Base-by-base conservation (phyloP, 2,113 vertebrate species). In the Alethe castanea region DNA sequence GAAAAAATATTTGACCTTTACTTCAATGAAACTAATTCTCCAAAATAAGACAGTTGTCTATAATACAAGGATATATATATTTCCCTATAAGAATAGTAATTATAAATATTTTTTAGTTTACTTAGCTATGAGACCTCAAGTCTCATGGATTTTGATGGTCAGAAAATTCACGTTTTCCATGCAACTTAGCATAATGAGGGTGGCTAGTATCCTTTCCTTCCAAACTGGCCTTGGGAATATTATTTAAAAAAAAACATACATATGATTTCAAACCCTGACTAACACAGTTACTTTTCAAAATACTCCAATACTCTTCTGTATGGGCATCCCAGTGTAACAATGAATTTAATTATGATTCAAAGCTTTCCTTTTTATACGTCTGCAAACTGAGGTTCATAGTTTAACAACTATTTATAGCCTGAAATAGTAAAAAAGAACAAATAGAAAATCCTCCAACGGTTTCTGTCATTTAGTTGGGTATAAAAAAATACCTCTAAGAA, bases 161-260 rank as follows among this genome's bases (percentile, higher is more conserved):
- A 81, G 11, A 19, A 60, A 48, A 47, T 60, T 11, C 50, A 33
- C 11, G 15, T 22, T 89, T 45, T 14, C 11, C 29, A 13, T 38
- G 12, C 4, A 72, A 44, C 9, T 23, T 65, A 18, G 26, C 26
- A 52, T 64, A 77, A 11, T 54, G 36, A 59, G 7, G 13, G 24
- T 38, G 16, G 14, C 3, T 5, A 60, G 26, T 18, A 69, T 11
- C 7, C 4, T 78, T 83, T 86, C 18, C 17, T 50, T 83, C 15
- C 22, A 4, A 77, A 5, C 0, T 33, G 11, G 3, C 9, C 26
- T 52, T 56, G 6, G 26, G 9, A 81, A n/a, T 36, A 59, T n/a
- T 40, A 72, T 25, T 19, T 56, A 48, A 53, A 52, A 28, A 60
- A 78, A 44, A 57, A 0, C 33, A 15, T 2, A 54, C 0, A 5